Base-by-base conservation (phyloP, 2,113 vertebrate genomes). In the Prunella himalayana region DNA sequence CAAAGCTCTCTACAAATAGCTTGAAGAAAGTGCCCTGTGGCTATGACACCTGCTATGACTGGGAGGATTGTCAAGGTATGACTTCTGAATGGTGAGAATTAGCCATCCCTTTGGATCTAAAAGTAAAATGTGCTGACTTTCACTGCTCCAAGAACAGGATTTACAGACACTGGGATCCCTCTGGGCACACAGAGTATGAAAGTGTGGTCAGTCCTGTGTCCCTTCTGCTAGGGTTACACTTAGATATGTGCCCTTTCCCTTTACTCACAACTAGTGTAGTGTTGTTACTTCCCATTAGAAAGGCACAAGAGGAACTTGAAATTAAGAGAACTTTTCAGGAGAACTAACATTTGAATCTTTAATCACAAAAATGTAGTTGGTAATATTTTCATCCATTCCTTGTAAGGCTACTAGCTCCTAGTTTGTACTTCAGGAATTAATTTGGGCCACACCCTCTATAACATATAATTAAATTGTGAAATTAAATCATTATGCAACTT, bases 1-100 rank as follows among this genome's bases (percentile, higher is more conserved):
- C 93, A 86, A 83, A 92, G 31, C 96, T 99, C 65, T 97, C 98
- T 39, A n/a, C 77, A 10, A 95, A 92, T 22, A 99, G 99, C 96
- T 96, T 97, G 8, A 98, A 98, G 61, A 98, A 96, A 87, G 94
- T 97, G 68, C 61, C 98, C 21, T 99, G 99, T 37, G 98, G 96
- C 41, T 98, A 98, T 19, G 98, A 99, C 94, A 98, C 95, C 35
- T 99, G 99, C 90, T 99, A 99, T 6, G 98, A 99, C 45, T 99
- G 99, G 99, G 99, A 99, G 84, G 98, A 94, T 25, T 99, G 99
- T 92, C 94, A 97, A 94, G 98, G 99, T 99, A 97, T 31, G 83
- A 20, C 15, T 93, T 70, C 15, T 23, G 6, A 41, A 61, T 11
- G 1, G 12, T 78, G 30, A 31, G 7, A n/a, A 92, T 72, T 66